Evolutionary conservation across 2,113 vertebrate genomes (phyloP).

Genomic region (Oxyruncus cristatus): DNA sequence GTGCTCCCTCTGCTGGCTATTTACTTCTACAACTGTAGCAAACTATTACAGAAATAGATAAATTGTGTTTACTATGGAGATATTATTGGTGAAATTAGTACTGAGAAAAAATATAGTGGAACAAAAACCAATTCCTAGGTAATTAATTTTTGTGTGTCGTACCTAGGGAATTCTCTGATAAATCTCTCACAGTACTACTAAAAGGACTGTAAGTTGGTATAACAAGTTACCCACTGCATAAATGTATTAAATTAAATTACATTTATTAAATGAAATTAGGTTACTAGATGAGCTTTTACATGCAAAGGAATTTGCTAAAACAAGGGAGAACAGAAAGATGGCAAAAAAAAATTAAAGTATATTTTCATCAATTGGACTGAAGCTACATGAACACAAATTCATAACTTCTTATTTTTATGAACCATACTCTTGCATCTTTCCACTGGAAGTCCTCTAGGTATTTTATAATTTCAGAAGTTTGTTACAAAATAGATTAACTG

Average conservation of each 20-base stretch:
- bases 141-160: neutral
- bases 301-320: neutral
- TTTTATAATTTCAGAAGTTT: constrained; percentile 52
- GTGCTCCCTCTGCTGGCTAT: constrained; percentile 50
- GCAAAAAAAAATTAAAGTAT: neutral
- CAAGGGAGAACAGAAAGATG: neutral
- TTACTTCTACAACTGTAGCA: neutral
- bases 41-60: neutral
- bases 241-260: neutral
- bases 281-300: neutral
- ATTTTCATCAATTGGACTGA: neutral
- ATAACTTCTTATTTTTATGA: neutral
- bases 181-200: neutral
- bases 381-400: neutral
- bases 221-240: neutral
- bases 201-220: neutral
- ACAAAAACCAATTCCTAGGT: neutral
- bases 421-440: neutral
- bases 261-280: neutral
- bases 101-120: neutral
- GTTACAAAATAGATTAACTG: constrained; percentile 57
- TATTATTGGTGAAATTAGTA: neutral
- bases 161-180: neutral
- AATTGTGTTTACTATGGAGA: neutral
- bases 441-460: neutral